phyloP scores from a whole-genome alignment of 1,140 invertebrate species.

The Drosophila orosa region DNA sequence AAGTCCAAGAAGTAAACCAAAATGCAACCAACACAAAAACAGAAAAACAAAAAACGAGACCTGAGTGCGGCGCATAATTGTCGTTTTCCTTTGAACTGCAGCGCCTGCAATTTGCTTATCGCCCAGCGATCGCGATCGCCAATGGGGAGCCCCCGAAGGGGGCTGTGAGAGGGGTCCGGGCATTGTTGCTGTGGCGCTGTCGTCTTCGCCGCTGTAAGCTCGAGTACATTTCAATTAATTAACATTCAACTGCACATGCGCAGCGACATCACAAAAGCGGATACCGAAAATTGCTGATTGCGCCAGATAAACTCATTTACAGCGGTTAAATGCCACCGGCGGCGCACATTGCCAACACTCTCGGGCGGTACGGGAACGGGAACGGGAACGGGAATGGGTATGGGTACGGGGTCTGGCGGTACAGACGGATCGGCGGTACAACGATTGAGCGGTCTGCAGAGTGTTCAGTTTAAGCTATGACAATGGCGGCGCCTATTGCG shows the following conservation, averaged over 20 bases:
- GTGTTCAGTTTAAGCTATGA: constrained; percentile 22
- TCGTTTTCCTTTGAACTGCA: constrained; percentile 81
- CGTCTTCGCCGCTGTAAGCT: constrained; percentile 58
- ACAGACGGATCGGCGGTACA: constrained; percentile 13
- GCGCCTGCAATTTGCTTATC: constrained; percentile 84
- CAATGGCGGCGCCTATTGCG: constrained; percentile 60
- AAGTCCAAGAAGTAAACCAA: constrained; percentile 20
- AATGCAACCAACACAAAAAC: constrained; percentile 15
- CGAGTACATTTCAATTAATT: constrained; percentile 83
- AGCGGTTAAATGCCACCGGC: constrained; percentile 83
- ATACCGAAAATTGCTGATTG: constrained; percentile 84
- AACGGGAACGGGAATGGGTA: constrained; percentile 1
- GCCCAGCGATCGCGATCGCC: constrained; percentile 70
- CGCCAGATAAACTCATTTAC: constrained; percentile 83
- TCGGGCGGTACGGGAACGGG: constrained; percentile 62
- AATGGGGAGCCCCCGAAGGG: constrained; percentile 52
- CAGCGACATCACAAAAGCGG: constrained; percentile 71
- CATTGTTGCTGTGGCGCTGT: constrained; percentile 54
- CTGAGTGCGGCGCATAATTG: constrained; percentile 77
- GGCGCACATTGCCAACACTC: constrained; percentile 77
- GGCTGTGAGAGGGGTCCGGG: constrained; percentile 3
- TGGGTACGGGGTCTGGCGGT: constrained; percentile 54
- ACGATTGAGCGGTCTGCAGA: constrained; percentile 20
- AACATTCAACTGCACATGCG: constrained; percentile 82
- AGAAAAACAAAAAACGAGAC: constrained; percentile 24